Base-by-base conservation (phyloP, 1,140 invertebrate genomes). In the Drosophila teissieri region DNA sequence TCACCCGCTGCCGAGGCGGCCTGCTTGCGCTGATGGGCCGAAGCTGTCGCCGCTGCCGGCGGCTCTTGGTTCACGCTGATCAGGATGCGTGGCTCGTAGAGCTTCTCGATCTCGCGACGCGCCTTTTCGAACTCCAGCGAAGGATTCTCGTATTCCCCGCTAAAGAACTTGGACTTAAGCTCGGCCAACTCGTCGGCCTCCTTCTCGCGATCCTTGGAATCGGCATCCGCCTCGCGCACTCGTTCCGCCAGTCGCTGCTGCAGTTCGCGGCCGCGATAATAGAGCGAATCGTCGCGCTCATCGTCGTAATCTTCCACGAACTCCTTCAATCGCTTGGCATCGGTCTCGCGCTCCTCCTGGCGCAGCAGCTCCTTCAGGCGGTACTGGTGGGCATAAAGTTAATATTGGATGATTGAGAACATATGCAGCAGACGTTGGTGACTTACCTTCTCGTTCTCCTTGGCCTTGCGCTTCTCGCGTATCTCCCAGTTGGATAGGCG, bases 221-320 rank as follows among this genome's bases (percentile, higher is more conserved):
- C 98, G 6, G 94, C 94, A 93, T 98, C 98, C 5, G 97, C 96
- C 93, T 99, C 98, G 70, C 97, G 95, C 49, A 98, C 97, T 67
- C 98, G 94, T 84, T 98, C 97, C 46, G 96, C 96, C 44, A 98
- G 93, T n/a, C 98, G 94, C 64, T 96, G 95, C 90, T 96, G 96
- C 48, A 99, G 93, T 90, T 98, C 97, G 92, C 97, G 96, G 36
- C 97, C 97, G 79, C 96, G 98, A 93, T 99, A 99, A 94, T 97
- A 99, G 92, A 99, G 99, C 27, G 96, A 94, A 92, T 99, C 99
- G 93, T 99, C 98, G 51, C 97, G 94, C 93, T 99, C 98, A 92
- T 99, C 98, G 92, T 99, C 98, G 92, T 99, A 99, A 93, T 99
- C 98, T 93, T 99, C 98, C 10, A 99, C 94, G 92, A 99, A 99